These are phyloP conservation scores for Arnoldichthys spilopterus DNA, from an alignment of 2,797 vertebrate species.

Conservation along the genomic window DNA sequence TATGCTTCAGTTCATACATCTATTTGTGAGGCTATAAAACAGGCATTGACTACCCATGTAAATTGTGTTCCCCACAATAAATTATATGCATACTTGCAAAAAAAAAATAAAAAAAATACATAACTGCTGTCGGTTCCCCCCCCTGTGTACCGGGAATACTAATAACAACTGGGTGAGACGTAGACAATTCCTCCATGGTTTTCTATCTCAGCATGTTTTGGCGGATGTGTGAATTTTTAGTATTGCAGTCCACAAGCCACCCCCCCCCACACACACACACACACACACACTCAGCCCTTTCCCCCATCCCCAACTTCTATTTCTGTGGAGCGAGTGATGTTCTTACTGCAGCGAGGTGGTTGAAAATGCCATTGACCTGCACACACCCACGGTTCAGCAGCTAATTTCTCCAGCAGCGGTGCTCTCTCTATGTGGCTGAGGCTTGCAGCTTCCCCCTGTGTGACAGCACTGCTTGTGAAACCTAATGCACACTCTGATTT, in stretches of 20 bases:
- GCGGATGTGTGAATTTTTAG: constrained; percentile 69
- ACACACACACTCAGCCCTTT: constrained; percentile 2
- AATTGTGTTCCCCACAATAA: constrained; percentile 99
- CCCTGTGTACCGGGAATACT: constrained; percentile 90
- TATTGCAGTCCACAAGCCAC: constrained; percentile 57
- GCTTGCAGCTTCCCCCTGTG: constrained; percentile 60
- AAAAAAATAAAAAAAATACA: constrained; percentile 76
- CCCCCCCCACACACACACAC: neutral
- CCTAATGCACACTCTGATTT: constrained; percentile 45
- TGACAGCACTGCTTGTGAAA: constrained; percentile 42
- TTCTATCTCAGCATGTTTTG: constrained; percentile 70
- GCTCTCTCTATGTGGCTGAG: constrained; percentile 61
- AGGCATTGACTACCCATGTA: constrained; percentile 99
- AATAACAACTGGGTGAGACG: constrained; percentile 82
- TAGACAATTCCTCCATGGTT: constrained; percentile 72
- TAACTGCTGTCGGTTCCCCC: constrained; percentile 92
- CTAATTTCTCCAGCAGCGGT: constrained; percentile 62
- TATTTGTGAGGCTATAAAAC: constrained; percentile 99
- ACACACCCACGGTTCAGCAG: constrained; percentile 67
- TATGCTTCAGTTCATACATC: constrained; percentile 99
- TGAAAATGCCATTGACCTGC: constrained; percentile 72
- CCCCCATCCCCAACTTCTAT: constrained; percentile 28
- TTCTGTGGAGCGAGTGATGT: constrained; percentile 61
- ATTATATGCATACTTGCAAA: constrained; percentile 99
- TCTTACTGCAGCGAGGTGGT: constrained; percentile 67